Evolutionary conservation across 2,113 vertebrate species (phyloP).

Genomic region (Mormyrus lacerda): DNA sequence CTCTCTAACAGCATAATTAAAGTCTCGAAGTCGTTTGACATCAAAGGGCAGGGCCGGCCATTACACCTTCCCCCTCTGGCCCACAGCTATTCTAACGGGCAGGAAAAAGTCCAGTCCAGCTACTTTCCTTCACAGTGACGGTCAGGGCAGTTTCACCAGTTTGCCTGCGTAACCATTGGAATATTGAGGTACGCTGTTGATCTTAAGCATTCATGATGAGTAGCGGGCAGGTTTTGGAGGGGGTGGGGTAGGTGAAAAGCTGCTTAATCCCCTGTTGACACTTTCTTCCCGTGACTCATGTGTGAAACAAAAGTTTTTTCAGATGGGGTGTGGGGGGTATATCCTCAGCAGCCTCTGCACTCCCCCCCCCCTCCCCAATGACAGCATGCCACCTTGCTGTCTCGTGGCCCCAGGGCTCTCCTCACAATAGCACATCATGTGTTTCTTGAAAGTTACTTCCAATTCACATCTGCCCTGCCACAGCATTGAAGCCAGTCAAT

Average conservation of each 20-base stretch:
- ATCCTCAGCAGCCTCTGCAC: background rate
- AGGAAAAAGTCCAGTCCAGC: background rate
- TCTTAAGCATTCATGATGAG: background rate
- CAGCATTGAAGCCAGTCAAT: background rate
- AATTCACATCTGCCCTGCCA: background rate
- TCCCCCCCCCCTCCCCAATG: background rate
- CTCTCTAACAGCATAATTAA: background rate
- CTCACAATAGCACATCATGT: background rate
- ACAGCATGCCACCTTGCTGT: background rate
- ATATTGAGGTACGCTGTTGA: background rate
- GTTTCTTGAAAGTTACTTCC: background rate
- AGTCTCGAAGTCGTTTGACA: background rate
- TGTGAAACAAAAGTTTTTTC: slow-evolving; percentile 5
- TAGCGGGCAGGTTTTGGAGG: background rate
- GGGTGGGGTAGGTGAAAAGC: background rate
- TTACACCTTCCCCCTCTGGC: background rate
- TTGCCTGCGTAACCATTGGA: background rate
- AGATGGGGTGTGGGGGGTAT: background rate
- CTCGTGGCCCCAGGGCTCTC: background rate
- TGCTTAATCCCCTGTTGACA: background rate
- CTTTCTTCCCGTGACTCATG: background rate
- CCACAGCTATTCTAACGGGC: background rate
- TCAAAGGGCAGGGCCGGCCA: background rate
- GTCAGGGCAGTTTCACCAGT: background rate
- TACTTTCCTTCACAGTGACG: background rate